Evolutionary conservation across 2,888 invertebrate species (phyloP), one percentile per base, ranked within the genome.

Genomic region (Crocallis elinguaria): DNA sequence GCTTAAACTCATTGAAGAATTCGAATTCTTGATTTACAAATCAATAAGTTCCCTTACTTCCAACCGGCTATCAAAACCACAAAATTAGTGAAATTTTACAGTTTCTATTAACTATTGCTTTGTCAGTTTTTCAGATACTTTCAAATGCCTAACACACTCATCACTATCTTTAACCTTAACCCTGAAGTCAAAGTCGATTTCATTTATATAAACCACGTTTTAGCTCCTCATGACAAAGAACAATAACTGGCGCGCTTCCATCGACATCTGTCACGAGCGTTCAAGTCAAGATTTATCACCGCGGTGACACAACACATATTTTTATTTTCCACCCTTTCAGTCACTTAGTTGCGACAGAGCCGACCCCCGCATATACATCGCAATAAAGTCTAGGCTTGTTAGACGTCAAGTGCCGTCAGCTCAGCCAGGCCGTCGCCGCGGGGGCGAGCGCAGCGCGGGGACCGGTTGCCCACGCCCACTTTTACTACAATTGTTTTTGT

Each of bases 311-410:
- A 16, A 17, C 17, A 17, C 48, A 43, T 29, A 48, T 48, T 48
- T 53, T 42, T 53, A 48, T 46, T 27, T 33, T 29, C 23, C 46
- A 17, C 14, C 51, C 45, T 19, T 25, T 19, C 29, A 51, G 45
- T 45, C 39, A 45, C 29, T 45, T 39, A 39, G 45, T n/a, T 8
- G 39, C 29, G 44, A 25, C 46, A 39, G 29, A 36, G 14, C 49
- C 59, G 57, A 38, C 57, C 49, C 52, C 36, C 33, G 38, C 60
- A 57, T 58, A 58, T 54, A 63, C 63, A 60, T 60, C 56, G 60
- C 63, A 60, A 63, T 63, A 60, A 63, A 60, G 57, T 60, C 52
- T 63, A 63, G 63, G 52, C 56, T 58, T 57, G 63, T 59, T 60
- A 59, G 44, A 35, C 57, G 58, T 57, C 63, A 52, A 60, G 60